Evolutionary conservation across 2,888 invertebrate genomes (phyloP).

Genomic region (Apamea crenata): DNA sequence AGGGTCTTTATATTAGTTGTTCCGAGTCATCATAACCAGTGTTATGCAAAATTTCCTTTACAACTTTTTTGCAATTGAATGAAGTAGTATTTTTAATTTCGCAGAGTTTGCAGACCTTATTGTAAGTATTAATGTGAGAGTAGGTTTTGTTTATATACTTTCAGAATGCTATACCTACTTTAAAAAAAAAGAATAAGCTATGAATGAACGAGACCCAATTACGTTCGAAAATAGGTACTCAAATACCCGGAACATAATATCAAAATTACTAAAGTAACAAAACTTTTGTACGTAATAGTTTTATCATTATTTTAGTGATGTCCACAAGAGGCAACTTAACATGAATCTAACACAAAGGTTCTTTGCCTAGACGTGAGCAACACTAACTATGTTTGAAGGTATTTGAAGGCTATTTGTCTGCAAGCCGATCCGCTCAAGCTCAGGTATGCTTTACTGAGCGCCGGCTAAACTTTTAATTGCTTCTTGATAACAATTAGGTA

Average conservation of each 20-base stretch:
- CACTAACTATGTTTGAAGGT: conserved; percentile 56
- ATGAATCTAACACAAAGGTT: conserved; percentile 13
- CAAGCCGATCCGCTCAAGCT: conserved; percentile 51
- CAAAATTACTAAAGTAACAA: not conserved
- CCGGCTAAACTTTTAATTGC: conserved; percentile 72
- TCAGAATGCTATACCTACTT: not conserved
- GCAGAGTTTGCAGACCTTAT: no score
- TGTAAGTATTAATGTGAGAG: no score
- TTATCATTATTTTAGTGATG: not conserved
- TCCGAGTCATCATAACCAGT: no score
- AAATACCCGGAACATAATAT: not conserved
- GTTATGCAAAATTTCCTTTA: no score
- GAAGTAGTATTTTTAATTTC: no score
- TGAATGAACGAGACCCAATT: not conserved
- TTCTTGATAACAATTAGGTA: conserved; percentile 68
- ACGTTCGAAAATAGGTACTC: not conserved
- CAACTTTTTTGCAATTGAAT: no score
- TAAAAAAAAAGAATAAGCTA: not conserved
- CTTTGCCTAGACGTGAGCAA: conserved; percentile 18
- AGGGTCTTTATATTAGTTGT: no score
- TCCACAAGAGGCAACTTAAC: not conserved
- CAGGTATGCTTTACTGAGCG: conserved; percentile 58
- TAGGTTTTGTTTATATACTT: not conserved
- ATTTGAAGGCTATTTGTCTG: conserved; percentile 57
- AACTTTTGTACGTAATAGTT: not conserved